A percentile compares a stretch with the other conserved stretches of the same genome.
Conservation (phyloP, 53 echinoderm and acorn worm genomes). For the Paracentrotus lividus region DNA sequence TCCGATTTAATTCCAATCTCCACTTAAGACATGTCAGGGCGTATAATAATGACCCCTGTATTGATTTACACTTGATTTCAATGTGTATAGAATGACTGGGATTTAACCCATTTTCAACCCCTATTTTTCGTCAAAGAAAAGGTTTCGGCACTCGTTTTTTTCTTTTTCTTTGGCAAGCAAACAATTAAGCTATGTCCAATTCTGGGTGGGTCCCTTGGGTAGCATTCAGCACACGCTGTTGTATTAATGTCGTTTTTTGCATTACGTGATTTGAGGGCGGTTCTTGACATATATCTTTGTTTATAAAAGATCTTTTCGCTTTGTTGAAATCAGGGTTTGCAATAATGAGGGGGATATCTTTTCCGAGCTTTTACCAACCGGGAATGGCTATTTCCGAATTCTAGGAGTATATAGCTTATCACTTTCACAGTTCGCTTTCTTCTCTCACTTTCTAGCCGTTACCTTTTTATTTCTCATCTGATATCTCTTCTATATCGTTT, state of each 20-base stretch:
- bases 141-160: neutral
- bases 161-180: neutral
- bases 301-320: slow-evolving; percentile 1
- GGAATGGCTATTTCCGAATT: neutral
- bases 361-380: neutral
- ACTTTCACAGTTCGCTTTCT: neutral
- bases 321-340: neutral
- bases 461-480: too few relatives aligned
- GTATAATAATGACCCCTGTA: slow-evolving; percentile 57
- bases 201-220: slow-evolving; percentile 43
- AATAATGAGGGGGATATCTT: neutral
- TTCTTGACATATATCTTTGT: slow-evolving; percentile 37
- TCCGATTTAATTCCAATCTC: neutral
- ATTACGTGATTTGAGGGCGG: slow-evolving; percentile 23
- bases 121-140: neutral
- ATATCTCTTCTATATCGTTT: too few relatives aligned
- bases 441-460: neutral
- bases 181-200: slow-evolving; percentile 44
- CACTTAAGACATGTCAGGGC: slow-evolving; percentile 26
- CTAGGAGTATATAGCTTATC: too few relatives aligned
- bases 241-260: slow-evolving; percentile 4
- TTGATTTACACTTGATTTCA: slow-evolving; percentile 38
- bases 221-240: slow-evolving; percentile 20
- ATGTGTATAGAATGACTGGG: slow-evolving; percentile 12
- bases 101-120: slow-evolving; percentile 55